phyloP scores from a whole-genome alignment of 2,797 vertebrate species.

The Erethizon dorsatum region DNA sequence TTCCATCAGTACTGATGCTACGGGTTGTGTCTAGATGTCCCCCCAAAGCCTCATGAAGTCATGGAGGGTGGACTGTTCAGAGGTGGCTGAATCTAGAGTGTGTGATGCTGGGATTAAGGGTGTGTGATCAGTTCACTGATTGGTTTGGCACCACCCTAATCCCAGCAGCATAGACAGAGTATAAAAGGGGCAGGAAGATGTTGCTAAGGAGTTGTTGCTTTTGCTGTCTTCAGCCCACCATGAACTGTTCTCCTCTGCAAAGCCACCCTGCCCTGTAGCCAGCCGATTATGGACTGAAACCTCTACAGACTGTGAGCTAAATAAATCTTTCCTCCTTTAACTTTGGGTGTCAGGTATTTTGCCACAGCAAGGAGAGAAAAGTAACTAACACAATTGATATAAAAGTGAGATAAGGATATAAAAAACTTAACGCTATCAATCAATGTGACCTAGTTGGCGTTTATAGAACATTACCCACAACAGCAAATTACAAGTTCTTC shows the following conservation, averaged over 20 bases:
- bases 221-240: not conserved
- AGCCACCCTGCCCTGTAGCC: not conserved
- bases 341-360: not conserved
- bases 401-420: not conserved
- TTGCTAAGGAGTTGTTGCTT: not conserved
- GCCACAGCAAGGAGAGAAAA: not conserved
- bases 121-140: not conserved
- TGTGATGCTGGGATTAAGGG: not conserved
- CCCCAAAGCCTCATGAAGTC: not conserved
- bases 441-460: not conserved
- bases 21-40: not conserved
- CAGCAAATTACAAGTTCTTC: not conserved
- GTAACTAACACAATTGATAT: not conserved
- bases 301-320: not conserved
- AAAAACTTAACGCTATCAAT: not conserved
- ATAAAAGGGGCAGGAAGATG: not conserved
- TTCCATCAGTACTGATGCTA: not conserved
- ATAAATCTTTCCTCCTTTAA: not conserved
- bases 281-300: not conserved
- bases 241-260: not conserved
- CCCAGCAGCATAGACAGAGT: not conserved
- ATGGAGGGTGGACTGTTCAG: not conserved
- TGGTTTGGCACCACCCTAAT: not conserved
- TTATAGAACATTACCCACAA: not conserved
- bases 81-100: not conserved